Percentiles rank a stretch among this genome's conserved stretches.
phyloP scores from a whole-genome alignment of 2,113 vertebrate genomes.

The Cyprinodon brontotheroides region DNA sequence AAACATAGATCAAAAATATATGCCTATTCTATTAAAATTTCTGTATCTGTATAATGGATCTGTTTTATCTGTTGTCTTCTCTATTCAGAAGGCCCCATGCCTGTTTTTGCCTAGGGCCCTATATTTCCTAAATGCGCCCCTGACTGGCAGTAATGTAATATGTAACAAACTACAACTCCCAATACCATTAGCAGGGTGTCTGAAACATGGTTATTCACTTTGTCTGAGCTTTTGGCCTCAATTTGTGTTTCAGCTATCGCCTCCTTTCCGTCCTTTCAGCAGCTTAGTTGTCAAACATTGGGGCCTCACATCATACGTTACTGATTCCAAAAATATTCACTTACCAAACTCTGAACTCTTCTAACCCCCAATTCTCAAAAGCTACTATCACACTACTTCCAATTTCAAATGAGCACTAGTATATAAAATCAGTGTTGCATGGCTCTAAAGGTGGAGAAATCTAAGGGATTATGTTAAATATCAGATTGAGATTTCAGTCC shows the following conservation, averaged over 20 bases:
- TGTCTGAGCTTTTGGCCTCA: background rate
- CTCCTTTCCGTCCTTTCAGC: constrained; percentile 42
- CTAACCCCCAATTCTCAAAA: constrained; percentile 5
- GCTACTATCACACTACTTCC: background rate
- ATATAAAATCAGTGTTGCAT: background rate
- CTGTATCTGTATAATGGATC: no score
- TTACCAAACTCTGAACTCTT: constrained; percentile 33
- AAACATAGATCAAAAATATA: no score
- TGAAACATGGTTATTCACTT: constrained; percentile 15
- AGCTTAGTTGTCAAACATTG: constrained; percentile 55
- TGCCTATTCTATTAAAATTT: no score
- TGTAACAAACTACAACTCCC: background rate
- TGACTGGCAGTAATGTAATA: background rate
- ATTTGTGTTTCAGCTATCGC: constrained; percentile 40
- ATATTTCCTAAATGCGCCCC: no score
- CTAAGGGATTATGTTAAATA: background rate
- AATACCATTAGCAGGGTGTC: background rate
- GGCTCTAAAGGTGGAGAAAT: background rate
- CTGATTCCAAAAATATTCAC: constrained; percentile 58
- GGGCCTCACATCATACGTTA: constrained; percentile 42
- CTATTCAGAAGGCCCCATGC: no score
- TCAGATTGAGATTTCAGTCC: background rate
- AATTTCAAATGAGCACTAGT: background rate
- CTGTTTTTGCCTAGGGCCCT: no score
- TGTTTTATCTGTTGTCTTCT: no score